Evolutionary conservation across 1,140 invertebrate species (phyloP), one percentile per base, ranked within the genome.

Genomic region (Drosophila asahinai): DNA sequence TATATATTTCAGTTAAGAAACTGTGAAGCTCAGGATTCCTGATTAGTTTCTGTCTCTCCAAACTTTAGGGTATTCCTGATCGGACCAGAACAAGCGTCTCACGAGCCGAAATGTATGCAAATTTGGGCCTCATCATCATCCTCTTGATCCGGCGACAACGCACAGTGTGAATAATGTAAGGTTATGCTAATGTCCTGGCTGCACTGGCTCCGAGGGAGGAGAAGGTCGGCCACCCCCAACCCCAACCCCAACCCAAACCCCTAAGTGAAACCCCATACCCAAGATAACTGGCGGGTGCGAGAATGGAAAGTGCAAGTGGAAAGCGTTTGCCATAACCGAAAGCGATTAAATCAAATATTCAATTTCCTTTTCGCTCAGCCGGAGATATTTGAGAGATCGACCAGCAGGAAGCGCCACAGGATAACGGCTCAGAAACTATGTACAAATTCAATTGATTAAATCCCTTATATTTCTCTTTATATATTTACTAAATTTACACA

Each of bases 81-180:
- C 30, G 9, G 3, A 12, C 42, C 40, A 43, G 8, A 43, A 72
- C 25, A 38, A 47, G 73, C 77, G 43, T 67, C 80, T 83, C 77
- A 70, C 77, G 68, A 84, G 67, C 72, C 72, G 52, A 70, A 83
- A 87, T 87, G 74, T 80, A 83, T 87, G 83, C 71, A 87, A 80
- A 83, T 87, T 77, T 40, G 36, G 40, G 27, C 47, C 19, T 36
- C 40, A 8, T 19, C 19, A 52, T 14, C 33, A 42, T 64, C 57
- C 51, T 19, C n/a, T n/a, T 11, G 17, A 8, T 3, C 27, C 40
- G 57, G 19, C 3, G 67, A 83, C 33, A 9, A 58, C 77, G 80
- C 63, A 73, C 72, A 82, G 80, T 64, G 17, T 87, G 64, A 87
- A 87, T 89, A 87, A 87, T 89, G 77, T 78, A 87, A 80, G 79